These are phyloP conservation scores for Latrodectus geometricus DNA, from an alignment of 1,140 invertebrate genomes.

Conservation along the genomic window DNA sequence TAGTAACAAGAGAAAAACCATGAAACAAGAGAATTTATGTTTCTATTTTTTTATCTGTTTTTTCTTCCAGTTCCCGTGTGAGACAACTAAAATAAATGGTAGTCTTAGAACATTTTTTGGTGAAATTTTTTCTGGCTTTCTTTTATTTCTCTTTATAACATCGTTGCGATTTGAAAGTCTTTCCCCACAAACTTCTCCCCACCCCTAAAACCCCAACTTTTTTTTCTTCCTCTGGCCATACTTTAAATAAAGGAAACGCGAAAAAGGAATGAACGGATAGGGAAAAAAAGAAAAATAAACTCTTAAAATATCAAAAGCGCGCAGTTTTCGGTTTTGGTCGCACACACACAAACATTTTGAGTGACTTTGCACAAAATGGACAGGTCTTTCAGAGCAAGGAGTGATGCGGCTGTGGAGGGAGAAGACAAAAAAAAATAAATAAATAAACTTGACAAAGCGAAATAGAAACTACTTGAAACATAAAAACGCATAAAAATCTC, in stretches of 20 bases:
- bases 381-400: conserved; percentile 30
- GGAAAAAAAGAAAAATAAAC: conserved; percentile 32
- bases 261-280: conserved; percentile 20
- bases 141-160: conserved; percentile 10
- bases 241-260: conserved; percentile 57
- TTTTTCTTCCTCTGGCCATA: conserved; percentile 34
- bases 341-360: conserved; percentile 54
- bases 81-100: conserved; percentile 59
- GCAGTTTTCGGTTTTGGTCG: conserved; percentile 47
- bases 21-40: conserved; percentile 60
- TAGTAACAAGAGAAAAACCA: conserved; percentile 58
- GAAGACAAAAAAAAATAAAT: conserved; percentile 28
- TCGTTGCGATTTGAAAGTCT: conserved; percentile 25
- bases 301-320: conserved; percentile 42
- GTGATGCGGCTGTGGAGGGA: neutral
- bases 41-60: conserved; percentile 46
- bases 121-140: neutral
- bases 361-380: conserved; percentile 60
- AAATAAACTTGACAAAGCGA: conserved; percentile 60
- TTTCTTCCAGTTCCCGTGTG: conserved; percentile 28
- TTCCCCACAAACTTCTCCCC: neutral
- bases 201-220: neutral
- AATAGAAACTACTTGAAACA: conserved; percentile 60
- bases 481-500: conserved; percentile 58
- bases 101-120: conserved; percentile 56